A percentile compares a stretch with the other conserved stretches of the same genome.
Conservation (phyloP, 2,113 vertebrate species). For the Halichoeres trimaculatus region DNA sequence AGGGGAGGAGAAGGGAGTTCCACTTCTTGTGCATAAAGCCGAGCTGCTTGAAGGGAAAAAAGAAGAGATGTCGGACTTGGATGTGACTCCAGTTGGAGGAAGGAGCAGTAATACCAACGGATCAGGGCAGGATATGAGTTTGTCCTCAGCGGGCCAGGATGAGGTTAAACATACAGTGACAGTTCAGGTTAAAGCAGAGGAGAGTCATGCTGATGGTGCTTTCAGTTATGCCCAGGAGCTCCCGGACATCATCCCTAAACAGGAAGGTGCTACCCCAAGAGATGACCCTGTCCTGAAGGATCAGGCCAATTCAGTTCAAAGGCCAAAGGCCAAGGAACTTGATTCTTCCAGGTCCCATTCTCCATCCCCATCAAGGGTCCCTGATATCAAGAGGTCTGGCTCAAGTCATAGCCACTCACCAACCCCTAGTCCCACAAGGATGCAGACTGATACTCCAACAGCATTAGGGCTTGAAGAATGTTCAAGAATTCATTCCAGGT, state of each 20-base stretch:
- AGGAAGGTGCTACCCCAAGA: conserved; percentile 72
- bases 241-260: conserved; percentile 84
- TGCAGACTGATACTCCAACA: conserved; percentile 33
- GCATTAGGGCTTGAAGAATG: conserved; percentile 34
- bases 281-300: conserved; percentile 74
- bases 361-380: conserved; percentile 54
- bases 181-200: conserved; percentile 49
- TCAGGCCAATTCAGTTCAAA: conserved; percentile 74
- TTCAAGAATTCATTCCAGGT: conserved; percentile 56
- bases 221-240: conserved; percentile 80
- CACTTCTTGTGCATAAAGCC: conserved; percentile 36
- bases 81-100: conserved; percentile 19
- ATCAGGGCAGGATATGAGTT: conserved; percentile 48
- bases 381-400: conserved; percentile 59
- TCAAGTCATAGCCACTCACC: conserved; percentile 72
- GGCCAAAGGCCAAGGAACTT: conserved; percentile 78
- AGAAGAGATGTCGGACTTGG: conserved; percentile 48
- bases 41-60: conserved; percentile 54
- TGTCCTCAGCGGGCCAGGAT: conserved; percentile 43
- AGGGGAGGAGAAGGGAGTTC: conserved; percentile 55
- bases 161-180: conserved; percentile 40
- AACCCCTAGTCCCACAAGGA: conserved; percentile 52
- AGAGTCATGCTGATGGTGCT: conserved; percentile 55
- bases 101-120: conserved; percentile 47
- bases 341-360: conserved; percentile 72